Evolutionary conservation across 92 coral and sea anemone species (phyloP).

Genomic region (Phenganax stokvisi): DNA sequence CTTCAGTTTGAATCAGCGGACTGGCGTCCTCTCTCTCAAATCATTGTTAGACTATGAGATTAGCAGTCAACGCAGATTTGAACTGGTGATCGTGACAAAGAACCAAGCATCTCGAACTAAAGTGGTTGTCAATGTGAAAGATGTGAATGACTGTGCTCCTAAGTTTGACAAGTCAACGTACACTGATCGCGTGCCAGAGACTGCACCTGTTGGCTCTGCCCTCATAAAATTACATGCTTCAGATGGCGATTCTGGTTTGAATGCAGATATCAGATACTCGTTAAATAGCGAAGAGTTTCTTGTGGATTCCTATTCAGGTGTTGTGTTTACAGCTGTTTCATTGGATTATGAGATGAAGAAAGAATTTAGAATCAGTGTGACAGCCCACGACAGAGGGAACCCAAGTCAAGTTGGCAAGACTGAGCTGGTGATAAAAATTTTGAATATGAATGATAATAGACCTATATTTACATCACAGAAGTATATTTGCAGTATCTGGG

Average conservation of each 20-base stretch:
- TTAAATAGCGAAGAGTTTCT: conserved; percentile 55
- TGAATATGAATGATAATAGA: conserved; percentile 81
- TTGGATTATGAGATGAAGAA: conserved; percentile 67
- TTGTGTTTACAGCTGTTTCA: conserved; percentile 57
- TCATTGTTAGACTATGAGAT: conserved; percentile 75
- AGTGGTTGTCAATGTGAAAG: conserved; percentile 64
- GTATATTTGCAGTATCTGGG: conserved; percentile 63
- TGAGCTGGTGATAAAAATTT: conserved; percentile 62
- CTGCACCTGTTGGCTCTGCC: conserved; percentile 85
- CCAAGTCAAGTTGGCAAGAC: conserved; percentile 72
- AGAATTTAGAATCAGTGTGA: conserved; percentile 61
- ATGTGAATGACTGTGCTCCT: conserved; percentile 82
- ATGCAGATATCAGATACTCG: conserved; percentile 71
- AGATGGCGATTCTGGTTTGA: conserved; percentile 85
- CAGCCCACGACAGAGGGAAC: conserved; percentile 79
- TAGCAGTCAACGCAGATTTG: conserved; percentile 55
- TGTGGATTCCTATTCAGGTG: conserved; percentile 80
- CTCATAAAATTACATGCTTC: conserved; percentile 75
- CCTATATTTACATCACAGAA: conserved; percentile 71
- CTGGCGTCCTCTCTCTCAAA: conserved; percentile 69
- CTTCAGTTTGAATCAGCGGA: conserved; percentile 64
- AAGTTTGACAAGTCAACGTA: conserved; percentile 71
- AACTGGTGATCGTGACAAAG: conserved; percentile 53
- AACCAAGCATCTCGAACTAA: conserved; percentile 52
- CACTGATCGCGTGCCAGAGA: conserved; percentile 77